Conservation (phyloP, 2,888 invertebrate species). For the Sinopyrophorus schimmeli region DNA sequence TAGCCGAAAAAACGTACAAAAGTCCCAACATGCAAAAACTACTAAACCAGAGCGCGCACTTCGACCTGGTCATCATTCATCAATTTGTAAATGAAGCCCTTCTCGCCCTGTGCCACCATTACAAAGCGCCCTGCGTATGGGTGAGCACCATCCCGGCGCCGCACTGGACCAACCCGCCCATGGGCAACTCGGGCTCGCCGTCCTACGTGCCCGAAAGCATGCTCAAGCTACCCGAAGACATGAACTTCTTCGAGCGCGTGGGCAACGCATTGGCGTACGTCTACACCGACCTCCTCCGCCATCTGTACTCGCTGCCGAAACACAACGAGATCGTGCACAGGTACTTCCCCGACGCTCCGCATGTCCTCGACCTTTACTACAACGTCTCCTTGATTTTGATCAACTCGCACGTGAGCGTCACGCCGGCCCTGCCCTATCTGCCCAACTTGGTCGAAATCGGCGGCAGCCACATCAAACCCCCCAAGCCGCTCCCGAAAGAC, state of each 20-base stretch:
- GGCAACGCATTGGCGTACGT: conserved; percentile 55
- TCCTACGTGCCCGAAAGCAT: conserved; percentile 58
- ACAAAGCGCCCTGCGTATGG: conserved; percentile 45
- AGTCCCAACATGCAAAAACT: conserved; percentile 30
- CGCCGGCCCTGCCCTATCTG: conserved; percentile 56
- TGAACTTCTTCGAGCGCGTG: conserved; percentile 60
- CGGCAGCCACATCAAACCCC: conserved; percentile 55
- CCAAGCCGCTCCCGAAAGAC: conserved; percentile 37
- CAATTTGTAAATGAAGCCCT: conserved; percentile 55
- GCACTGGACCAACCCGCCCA: conserved; percentile 54
- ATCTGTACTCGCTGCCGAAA: conserved; percentile 41
- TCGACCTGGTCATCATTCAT: conserved; percentile 50
- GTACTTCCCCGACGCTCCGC: conserved; percentile 42
- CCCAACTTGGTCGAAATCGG: conserved; percentile 63
- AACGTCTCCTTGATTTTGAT: conserved; percentile 43
- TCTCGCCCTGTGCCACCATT: conserved; percentile 46
- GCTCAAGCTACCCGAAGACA: conserved; percentile 51
- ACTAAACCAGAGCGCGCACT: conserved; percentile 39
- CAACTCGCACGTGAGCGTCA: conserved; percentile 57
- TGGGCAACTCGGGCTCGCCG: conserved; percentile 56
- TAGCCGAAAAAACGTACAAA: conserved; percentile 17
- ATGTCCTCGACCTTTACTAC: conserved; percentile 39
- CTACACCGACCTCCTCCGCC: conserved; percentile 37
- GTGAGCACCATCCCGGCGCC: conserved; percentile 53
- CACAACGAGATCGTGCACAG: conserved; percentile 42